Base-by-base conservation (phyloP, 2,888 invertebrate genomes). In the Drosophila diplacantha region DNA sequence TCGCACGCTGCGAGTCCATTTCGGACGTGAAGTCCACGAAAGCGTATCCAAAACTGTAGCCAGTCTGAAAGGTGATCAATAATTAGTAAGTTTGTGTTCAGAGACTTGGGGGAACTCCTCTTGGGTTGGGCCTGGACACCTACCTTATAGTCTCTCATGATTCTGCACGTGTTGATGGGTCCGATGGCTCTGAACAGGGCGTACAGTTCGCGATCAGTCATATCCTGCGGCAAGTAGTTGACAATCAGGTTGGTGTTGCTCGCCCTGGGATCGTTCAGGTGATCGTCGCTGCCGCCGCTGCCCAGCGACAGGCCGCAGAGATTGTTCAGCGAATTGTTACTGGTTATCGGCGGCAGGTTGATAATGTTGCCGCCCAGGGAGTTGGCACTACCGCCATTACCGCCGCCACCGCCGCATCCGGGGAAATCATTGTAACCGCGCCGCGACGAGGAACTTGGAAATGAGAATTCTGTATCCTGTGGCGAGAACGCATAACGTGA, bases 31-130 rank as follows among this genome's bases (percentile, higher is more conserved):
- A 98, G 89, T 97, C 97, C 44, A 97, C 96, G 89, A 98, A 98
- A 38, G 97, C 98, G 89, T 97, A 98, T 39, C 98, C 98, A 89
- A 95, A 97, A 89, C 97, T 97, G 90, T 97, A 97, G 49, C 96
- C 96, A 88, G 97, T 96, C 92, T 95, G 31, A 37, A 54, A 29
- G 24, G 44, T 29, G 6, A 58, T 31, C 2, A 34, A 43, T 35
- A 12, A 51, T 22, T 11, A 24, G n/a, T 22, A 11, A 24, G 18
- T 38, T 29, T 0, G 16, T 16, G 14, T 20, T 11, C 2, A 11
- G 16, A 16, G 12, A 16, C 7, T 44, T 1, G 7, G 12, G 0
- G 1, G 7, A 29, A 18, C 12, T 6, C 11, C 5, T 26, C 3
- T 16, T 7, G 9, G 3, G 20, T 22, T 26, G 26, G 1, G 9